Conservation (phyloP, 2,113 vertebrate species). For the Danionella cerebrum region DNA sequence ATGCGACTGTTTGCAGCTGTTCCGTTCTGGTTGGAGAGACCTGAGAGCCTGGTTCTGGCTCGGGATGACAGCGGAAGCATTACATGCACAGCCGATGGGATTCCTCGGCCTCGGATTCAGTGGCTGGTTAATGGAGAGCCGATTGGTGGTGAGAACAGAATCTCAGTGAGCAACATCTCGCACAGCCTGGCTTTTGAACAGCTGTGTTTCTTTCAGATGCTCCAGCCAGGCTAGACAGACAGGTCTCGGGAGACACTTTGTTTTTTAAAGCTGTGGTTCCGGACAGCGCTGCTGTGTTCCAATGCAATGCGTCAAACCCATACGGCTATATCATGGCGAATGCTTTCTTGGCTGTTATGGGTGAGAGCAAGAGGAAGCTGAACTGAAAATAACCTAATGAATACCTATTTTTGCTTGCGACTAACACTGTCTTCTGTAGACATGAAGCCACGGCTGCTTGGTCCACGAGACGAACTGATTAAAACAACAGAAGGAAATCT, state of each 20-base stretch:
- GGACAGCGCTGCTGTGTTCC: slow-evolving; percentile 86
- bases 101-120: slow-evolving; percentile 80
- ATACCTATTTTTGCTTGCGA: background rate
- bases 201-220: slow-evolving; percentile 55
- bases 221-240: slow-evolving; percentile 74
- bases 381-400: background rate
- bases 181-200: background rate
- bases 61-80: slow-evolving; percentile 83
- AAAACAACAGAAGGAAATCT: slow-evolving; percentile 79
- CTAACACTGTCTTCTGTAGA: slow-evolving; percentile 58
- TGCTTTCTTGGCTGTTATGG: slow-evolving; percentile 87
- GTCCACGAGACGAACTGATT: slow-evolving; percentile 72
- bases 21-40: slow-evolving; percentile 91
- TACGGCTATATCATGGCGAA: slow-evolving; percentile 91
- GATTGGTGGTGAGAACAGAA: slow-evolving; percentile 69
- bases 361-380: slow-evolving; percentile 56
- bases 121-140: slow-evolving; percentile 94
- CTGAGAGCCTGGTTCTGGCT: slow-evolving; percentile 81
- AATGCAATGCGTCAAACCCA: slow-evolving; percentile 93
- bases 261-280: slow-evolving; percentile 78
- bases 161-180: background rate
- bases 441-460: slow-evolving; percentile 75
- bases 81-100: slow-evolving; percentile 82
- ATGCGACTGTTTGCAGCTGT: slow-evolving; percentile 64
- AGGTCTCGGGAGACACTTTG: slow-evolving; percentile 81